These are phyloP conservation scores for Drosophila siamana DNA, from an alignment of 2,888 invertebrate species.

Conservation along the genomic window DNA sequence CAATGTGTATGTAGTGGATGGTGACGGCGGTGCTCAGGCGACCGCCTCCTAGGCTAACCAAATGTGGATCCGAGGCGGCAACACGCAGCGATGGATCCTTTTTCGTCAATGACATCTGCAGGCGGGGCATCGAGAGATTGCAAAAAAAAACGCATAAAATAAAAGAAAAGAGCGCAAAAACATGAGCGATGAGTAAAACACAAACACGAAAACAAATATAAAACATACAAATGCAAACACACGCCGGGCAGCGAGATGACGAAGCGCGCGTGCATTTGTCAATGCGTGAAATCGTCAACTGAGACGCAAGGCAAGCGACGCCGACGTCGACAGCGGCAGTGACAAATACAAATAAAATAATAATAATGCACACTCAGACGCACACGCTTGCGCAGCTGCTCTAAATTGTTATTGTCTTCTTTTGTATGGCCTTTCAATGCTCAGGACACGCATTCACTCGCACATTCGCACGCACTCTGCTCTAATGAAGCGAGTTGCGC, in stretches of 20 bases:
- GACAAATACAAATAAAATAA: conserved; percentile 18
- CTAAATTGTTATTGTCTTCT: conserved; percentile 50
- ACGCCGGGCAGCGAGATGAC: conserved; percentile 24
- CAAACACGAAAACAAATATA: conserved; percentile 4
- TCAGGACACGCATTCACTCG: conserved; percentile 39
- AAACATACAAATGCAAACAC: conserved; percentile 8
- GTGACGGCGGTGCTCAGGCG: conserved; percentile 96
- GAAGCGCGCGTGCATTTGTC: conserved; percentile 54
- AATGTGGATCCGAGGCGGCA: conserved; percentile 93
- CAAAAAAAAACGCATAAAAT: no score
- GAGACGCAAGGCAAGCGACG: conserved; percentile 31
- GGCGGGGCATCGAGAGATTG: conserved; percentile 30
- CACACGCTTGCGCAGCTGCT: conserved; percentile 53
- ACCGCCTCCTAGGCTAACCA: conserved; percentile 96
- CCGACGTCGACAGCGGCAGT: conserved; percentile 1
- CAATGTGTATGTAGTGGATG: conserved; percentile 94
- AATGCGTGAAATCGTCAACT: conserved; percentile 64
- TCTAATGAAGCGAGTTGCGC: not conserved
- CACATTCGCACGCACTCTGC: conserved; percentile 1
- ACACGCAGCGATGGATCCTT: conserved; percentile 87
- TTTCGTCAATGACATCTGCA: conserved; percentile 85
- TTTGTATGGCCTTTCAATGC: conserved; percentile 38
- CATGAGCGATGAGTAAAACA: conserved; percentile 19
- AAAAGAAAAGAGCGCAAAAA: conserved; percentile 29
- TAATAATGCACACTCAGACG: conserved; percentile 21